A percentile compares a stretch with the other conserved stretches of the same genome.
Evolutionary conservation across 2,113 vertebrate genomes (phyloP).

Genomic region (Zosterops borbonicus): DNA sequence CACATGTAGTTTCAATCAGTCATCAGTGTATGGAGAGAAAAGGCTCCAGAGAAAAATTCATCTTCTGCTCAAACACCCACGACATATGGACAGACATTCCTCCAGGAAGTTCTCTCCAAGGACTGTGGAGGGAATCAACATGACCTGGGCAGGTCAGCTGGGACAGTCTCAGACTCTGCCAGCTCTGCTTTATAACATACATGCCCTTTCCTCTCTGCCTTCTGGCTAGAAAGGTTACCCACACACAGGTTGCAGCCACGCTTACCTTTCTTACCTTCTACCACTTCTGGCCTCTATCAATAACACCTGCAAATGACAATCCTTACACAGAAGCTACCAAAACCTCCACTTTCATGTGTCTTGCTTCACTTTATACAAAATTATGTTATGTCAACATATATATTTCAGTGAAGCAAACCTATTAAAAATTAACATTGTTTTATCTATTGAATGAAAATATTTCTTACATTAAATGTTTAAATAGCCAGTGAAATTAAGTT

Average conservation of each 20-base stretch:
- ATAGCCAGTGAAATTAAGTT: conserved; percentile 63
- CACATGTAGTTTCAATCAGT: not conserved
- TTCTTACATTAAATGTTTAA: conserved; percentile 68
- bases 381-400: not conserved
- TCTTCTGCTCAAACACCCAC: not conserved
- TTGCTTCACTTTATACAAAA: conserved; percentile 16
- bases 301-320: not conserved
- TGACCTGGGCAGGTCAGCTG: not conserved
- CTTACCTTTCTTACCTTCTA: not conserved
- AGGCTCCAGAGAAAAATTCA: not conserved
- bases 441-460: conserved; percentile 20
- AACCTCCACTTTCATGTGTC: not conserved
- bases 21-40: not conserved
- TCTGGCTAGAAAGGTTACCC: not conserved
- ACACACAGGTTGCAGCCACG: accelerated
- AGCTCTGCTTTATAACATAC: not conserved
- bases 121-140: not conserved
- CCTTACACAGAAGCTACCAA: not conserved
- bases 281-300: not conserved
- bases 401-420: conserved; percentile 39
- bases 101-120: not conserved
- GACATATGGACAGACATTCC: not conserved
- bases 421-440: conserved; percentile 55
- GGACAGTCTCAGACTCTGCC: not conserved
- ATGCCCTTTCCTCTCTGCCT: not conserved